These are phyloP conservation scores for Acridotheres tristis DNA, from an alignment of 2,797 vertebrate species.

Conservation along the genomic window DNA sequence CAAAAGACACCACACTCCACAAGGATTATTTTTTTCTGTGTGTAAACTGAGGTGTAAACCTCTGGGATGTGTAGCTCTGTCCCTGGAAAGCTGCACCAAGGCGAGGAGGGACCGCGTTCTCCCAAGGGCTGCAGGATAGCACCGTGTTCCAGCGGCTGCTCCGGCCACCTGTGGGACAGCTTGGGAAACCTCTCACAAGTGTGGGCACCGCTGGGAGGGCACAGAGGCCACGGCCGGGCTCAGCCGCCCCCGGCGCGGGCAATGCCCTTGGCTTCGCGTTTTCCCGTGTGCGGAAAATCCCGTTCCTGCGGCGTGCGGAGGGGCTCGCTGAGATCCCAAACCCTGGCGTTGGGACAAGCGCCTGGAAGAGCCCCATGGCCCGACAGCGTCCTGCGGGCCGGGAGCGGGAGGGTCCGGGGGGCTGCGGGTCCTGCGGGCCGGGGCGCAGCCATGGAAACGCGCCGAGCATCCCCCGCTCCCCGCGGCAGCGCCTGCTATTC, in stretches of 20 bases:
- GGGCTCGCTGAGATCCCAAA: not conserved
- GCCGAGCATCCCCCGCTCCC: constrained; percentile 50
- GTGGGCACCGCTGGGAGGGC: not conserved
- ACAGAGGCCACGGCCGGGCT: not conserved
- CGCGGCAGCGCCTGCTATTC: not conserved
- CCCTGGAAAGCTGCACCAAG: not conserved
- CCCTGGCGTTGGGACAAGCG: not conserved
- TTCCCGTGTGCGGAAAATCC: not conserved
- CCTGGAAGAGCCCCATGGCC: not conserved
- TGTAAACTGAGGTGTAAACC: not conserved
- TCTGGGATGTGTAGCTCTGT: not conserved
- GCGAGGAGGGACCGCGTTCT: accelerated
- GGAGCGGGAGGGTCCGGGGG: not conserved
- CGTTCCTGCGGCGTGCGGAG: no score
- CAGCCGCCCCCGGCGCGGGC: not conserved
- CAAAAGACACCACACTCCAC: not conserved
- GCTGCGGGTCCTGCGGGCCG: not conserved
- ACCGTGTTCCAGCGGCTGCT: not conserved
- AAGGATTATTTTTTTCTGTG: not conserved
- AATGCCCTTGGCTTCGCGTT: not conserved
- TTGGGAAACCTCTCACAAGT: not conserved
- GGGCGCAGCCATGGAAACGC: constrained; percentile 62
- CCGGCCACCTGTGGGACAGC: not conserved
- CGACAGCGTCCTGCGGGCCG: not conserved
- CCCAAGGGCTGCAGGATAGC: not conserved